Evolutionary conservation across 2,113 vertebrate genomes (phyloP), one percentile per base, ranked within the genome.

Genomic region (Bos indicus): DNA sequence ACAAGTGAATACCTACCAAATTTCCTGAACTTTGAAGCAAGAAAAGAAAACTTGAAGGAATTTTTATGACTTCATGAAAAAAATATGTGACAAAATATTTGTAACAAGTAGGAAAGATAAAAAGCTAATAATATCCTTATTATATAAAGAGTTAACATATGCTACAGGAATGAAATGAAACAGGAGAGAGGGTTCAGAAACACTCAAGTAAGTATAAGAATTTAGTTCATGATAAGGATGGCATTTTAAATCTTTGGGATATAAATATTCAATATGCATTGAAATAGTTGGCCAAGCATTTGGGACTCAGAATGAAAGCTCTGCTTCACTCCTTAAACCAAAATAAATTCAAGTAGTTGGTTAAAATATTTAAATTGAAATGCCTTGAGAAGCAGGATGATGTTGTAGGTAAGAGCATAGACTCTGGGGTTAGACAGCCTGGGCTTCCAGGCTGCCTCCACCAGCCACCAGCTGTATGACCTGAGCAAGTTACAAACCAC

Each of bases 111-210:
- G 74, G 71, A 94, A 96, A 90, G 90, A 81, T 92, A 93, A 91
- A 95, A 96, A 71, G n/a, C 88, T 97, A 96, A 97, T 85, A 90
- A 96, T 97, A 96, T 71, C 83, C 84, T 93, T 81, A 88, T 97
- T 96, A 93, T 94, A 93, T 92, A 93, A 95, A 97, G 93, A 98
- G 90, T 95, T 97, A 95, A 74, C 92, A 97, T 96, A 60, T 97
- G 94, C 90, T 91, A 28, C 25, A 87, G 90, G 90, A 84, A 90
- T 97, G 96, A 90, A 74, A 78, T 88, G 78, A 30, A 90, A 88
- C 14, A 93, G 90, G 87, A 77, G 71, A 59, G 86, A 92, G 80
- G 90, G 83, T 87, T 94, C 93, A 94, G 36, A 60, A 94, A 81
- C 93, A 95, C 57, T 88, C 52, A 83, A 91, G 57, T 80, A 90